Evolutionary conservation across 35 echinoderm and acorn worm species (phyloP).

Genomic region (Eucidaris tribuloides): DNA sequence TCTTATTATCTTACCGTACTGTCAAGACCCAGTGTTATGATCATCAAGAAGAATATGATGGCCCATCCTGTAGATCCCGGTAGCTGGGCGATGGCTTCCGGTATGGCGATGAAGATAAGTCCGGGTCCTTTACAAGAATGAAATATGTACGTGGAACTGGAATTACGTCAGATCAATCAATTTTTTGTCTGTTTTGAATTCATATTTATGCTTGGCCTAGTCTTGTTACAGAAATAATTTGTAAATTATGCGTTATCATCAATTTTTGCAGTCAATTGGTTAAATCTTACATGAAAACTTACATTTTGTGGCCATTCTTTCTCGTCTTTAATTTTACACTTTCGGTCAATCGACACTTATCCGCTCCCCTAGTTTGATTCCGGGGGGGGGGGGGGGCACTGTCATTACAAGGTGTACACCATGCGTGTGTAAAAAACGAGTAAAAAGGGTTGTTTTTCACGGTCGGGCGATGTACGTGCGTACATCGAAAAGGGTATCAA

Average conservation of each 20-base stretch:
- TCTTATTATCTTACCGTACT: conserved; percentile 89
- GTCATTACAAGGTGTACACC: too few species aligned
- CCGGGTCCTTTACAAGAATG: conserved; percentile 52
- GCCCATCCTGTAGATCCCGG: conserved; percentile 57
- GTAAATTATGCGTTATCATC: too few species aligned
- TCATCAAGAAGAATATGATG: conserved; percentile 79
- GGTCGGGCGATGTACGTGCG: too few species aligned
- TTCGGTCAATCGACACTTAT: background rate
- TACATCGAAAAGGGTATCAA: too few species aligned
- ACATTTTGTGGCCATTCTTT: background rate
- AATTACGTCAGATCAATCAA: background rate
- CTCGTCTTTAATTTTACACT: background rate
- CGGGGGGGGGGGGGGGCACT: too few species aligned
- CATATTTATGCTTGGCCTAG: background rate
- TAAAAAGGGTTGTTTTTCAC: too few species aligned
- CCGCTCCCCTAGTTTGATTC: background rate
- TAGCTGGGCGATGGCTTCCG: conserved; percentile 71
- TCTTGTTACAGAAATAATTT: too few species aligned
- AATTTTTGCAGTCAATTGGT: background rate
- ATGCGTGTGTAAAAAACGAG: too few species aligned
- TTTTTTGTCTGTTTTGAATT: background rate
- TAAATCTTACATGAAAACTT: background rate
- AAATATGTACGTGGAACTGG: background rate
- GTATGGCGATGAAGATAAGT: conserved; percentile 70
- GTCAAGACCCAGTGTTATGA: conserved; percentile 81